Conservation (phyloP, 2,113 vertebrate species). For the Microtus ochrogaster region DNA sequence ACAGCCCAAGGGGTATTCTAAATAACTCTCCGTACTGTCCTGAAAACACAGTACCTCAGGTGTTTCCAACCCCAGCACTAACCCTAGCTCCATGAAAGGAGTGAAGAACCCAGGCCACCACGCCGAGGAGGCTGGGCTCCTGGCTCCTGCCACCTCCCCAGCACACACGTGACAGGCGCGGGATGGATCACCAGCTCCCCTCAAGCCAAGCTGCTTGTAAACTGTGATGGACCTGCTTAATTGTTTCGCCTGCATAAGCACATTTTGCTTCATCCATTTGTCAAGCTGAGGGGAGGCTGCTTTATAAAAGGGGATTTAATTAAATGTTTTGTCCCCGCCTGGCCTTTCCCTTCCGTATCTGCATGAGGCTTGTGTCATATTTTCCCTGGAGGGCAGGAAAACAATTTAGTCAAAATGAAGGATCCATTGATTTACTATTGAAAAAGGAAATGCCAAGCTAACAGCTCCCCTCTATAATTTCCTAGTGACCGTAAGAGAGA, state of each 20-base stretch:
- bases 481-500: constrained; percentile 57
- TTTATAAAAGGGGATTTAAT: constrained; percentile 82
- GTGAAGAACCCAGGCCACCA: not conserved
- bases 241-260: constrained; percentile 78
- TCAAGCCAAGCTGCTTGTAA: constrained; percentile 61
- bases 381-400: constrained; percentile 81
- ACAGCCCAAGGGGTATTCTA: accelerated
- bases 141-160: accelerated
- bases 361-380: constrained; percentile 75
- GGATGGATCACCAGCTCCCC: not conserved
- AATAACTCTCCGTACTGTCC: not conserved
- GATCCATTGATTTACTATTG: constrained; percentile 82
- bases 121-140: not conserved
- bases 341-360: constrained; percentile 63
- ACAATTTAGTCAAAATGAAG: constrained; percentile 80
- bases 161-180: not conserved
- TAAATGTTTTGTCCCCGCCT: constrained; percentile 78
- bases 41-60: not conserved
- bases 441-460: constrained; percentile 75
- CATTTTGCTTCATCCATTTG: constrained; percentile 77
- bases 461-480: constrained; percentile 76
- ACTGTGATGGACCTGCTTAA: constrained; percentile 60
- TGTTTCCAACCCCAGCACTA: no score
- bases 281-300: constrained; percentile 76
- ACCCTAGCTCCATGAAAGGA: not conserved